phyloP scores from a whole-genome alignment of 2,113 vertebrate species.

The Chunga burmeisteri region DNA sequence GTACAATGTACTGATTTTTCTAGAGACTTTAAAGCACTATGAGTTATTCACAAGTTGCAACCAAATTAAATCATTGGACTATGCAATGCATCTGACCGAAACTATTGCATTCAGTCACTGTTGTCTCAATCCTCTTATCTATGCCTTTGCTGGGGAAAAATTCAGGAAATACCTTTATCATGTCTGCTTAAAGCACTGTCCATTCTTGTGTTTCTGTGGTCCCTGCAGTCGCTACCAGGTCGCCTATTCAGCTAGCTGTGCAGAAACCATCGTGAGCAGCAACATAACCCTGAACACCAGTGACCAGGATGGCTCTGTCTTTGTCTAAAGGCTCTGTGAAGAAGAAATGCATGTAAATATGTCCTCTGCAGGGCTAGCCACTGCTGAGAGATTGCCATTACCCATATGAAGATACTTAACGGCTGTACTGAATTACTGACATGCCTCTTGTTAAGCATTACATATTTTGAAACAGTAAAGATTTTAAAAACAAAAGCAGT shows the following conservation, averaged over 20 bases:
- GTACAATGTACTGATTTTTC: slow-evolving; percentile 82
- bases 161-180: slow-evolving; percentile 81
- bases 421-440: not conserved
- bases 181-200: slow-evolving; percentile 57
- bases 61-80: not conserved
- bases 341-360: not conserved
- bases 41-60: slow-evolving; percentile 59
- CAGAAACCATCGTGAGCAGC: slow-evolving; percentile 37
- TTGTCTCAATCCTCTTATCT: slow-evolving; percentile 91
- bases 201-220: slow-evolving; percentile 39
- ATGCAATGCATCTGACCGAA: slow-evolving; percentile 73
- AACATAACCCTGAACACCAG: slow-evolving; percentile 65
- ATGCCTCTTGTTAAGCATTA: not conserved
- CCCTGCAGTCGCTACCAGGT: not conserved
- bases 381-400: not conserved
- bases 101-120: slow-evolving; percentile 84
- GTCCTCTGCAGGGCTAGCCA: not conserved
- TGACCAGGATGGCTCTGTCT: slow-evolving; percentile 46
- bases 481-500: not conserved
- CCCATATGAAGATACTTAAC: not conserved
- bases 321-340: slow-evolving; percentile 1
- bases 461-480: not conserved
- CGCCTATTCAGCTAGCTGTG: slow-evolving; percentile 3
- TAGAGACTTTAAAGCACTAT: slow-evolving; percentile 77
- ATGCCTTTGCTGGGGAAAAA: slow-evolving; percentile 90